A percentile compares a stretch with the other conserved stretches of the same genome.
Evolutionary conservation across 2,113 vertebrate genomes (phyloP).

Genomic region (Ammodytes marinus): DNA sequence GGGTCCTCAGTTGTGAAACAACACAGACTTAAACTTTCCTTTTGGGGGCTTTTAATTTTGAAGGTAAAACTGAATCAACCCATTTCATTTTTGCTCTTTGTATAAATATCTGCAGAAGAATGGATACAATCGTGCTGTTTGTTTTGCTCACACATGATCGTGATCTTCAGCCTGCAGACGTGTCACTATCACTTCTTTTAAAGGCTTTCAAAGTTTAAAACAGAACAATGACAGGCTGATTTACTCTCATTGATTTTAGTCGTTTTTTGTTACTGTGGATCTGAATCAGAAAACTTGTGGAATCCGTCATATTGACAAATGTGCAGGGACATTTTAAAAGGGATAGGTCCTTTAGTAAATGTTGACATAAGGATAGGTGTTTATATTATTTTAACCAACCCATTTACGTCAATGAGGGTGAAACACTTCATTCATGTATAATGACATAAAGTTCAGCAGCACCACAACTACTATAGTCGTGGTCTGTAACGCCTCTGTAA

Average conservation of each 20-base stretch:
- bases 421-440: background rate
- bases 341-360: background rate
- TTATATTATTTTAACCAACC: background rate
- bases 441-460: background rate
- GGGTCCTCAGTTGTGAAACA: background rate
- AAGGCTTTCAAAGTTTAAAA: background rate
- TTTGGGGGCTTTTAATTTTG: background rate
- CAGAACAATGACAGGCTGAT: background rate
- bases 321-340: background rate
- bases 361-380: background rate
- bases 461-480: background rate
- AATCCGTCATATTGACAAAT: background rate
- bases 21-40: background rate
- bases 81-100: background rate
- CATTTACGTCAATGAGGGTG: background rate
- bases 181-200: background rate
- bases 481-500: background rate
- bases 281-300: background rate
- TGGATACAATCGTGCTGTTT: background rate
- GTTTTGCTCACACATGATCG: background rate
- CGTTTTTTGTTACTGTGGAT: background rate
- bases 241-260: background rate
- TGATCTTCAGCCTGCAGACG: background rate
- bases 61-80: background rate
- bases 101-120: background rate